Evolutionary conservation across 2,797 vertebrate genomes (phyloP).

Genomic region (Ciconia nigra): DNA sequence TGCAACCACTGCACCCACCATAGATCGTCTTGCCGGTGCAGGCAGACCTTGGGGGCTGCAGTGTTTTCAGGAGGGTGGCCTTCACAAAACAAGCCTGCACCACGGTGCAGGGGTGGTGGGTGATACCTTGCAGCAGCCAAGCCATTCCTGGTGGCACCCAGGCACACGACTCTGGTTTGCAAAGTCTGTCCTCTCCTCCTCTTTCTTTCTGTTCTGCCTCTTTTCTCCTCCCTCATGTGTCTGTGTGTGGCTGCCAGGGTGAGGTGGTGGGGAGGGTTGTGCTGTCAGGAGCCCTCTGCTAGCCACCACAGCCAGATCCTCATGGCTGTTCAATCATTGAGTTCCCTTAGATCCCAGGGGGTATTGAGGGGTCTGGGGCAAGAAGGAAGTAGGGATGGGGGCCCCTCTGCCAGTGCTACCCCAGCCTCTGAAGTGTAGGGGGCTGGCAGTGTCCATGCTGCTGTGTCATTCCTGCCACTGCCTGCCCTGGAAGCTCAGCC

Average conservation of each 20-base stretch:
- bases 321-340: fast-evolving
- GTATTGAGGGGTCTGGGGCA: not conserved
- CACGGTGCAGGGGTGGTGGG: fast-evolving
- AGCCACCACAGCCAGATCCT: not conserved
- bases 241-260: not conserved
- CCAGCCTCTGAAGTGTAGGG: not conserved
- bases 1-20: not conserved
- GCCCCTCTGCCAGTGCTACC: not conserved
- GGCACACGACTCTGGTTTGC: not conserved
- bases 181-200: not conserved
- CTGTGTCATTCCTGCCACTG: not conserved
- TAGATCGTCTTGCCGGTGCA: fast-evolving
- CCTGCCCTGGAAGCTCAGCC: not conserved
- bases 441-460: not conserved
- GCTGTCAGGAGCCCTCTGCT: not conserved
- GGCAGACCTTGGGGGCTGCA: not conserved
- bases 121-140: not conserved
- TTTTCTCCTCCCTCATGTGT: not conserved
- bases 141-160: not conserved
- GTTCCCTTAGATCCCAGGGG: not conserved
- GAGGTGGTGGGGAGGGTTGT: not conserved
- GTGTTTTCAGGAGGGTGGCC: not conserved
- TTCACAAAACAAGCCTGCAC: not conserved
- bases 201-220: not conserved
- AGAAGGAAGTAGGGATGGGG: not conserved